A percentile compares a stretch with the other conserved stretches of the same genome.
phyloP scores from a whole-genome alignment of 2,113 vertebrate species.

The Boulengeromyrus knoepffleri region DNA sequence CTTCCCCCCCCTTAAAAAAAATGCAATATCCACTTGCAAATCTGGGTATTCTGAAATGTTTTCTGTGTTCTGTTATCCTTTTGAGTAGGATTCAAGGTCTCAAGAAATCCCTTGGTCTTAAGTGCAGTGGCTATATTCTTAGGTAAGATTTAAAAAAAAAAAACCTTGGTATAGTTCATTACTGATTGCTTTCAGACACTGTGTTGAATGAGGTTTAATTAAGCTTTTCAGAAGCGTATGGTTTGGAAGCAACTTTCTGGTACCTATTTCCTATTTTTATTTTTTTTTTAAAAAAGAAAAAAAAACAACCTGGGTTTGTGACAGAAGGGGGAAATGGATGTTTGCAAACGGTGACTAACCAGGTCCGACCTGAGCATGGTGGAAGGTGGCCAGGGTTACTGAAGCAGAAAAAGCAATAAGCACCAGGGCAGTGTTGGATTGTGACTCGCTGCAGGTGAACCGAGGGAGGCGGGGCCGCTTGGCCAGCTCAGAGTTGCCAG shows the following conservation, averaged over 20 bases:
- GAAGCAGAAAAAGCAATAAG: slow-evolving; percentile 20
- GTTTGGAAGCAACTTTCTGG: neutral
- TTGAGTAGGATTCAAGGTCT: neutral
- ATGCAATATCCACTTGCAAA: neutral
- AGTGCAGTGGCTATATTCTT: neutral
- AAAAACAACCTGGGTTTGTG: slow-evolving; percentile 9
- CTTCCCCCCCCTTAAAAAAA: neutral
- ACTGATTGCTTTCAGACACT: neutral
- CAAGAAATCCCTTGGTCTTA: neutral
- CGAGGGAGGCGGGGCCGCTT: neutral
- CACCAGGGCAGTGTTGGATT: neutral
- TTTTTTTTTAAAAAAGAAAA: neutral
- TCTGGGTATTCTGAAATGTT: neutral
- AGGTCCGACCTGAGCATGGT: slow-evolving; percentile 7
- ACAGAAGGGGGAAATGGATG: slow-evolving; percentile 20
- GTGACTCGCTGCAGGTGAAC: neutral
- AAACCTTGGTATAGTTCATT: neutral
- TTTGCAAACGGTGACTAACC: neutral
- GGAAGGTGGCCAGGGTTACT: slow-evolving; percentile 3
- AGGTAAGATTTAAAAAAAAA: neutral
- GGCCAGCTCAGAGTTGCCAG: neutral
- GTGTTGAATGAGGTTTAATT: neutral
- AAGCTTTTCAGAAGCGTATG: neutral
- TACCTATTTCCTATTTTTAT: neutral
- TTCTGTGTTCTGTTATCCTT: neutral